Conservation (phyloP, 92 coral and sea anemone species). For the Diadumene lineata region DNA sequence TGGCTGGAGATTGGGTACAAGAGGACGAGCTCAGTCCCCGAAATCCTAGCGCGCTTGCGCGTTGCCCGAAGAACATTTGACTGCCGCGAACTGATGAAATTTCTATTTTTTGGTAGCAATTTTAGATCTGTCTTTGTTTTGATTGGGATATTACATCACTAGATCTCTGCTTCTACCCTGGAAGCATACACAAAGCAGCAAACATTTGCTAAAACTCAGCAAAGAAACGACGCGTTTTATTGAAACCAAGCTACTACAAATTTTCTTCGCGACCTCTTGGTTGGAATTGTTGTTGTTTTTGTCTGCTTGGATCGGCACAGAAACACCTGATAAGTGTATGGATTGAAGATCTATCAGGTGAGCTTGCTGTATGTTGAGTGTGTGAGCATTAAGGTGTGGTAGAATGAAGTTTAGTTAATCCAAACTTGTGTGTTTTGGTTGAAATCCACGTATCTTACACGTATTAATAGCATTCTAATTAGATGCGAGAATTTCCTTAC, state of each 20-base stretch:
- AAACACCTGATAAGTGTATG: conserved; percentile 3
- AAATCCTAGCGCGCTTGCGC: conserved; percentile 18
- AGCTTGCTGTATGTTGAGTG: not conserved
- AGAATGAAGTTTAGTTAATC: not conserved
- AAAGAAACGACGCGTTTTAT: not conserved
- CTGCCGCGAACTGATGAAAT: conserved; percentile 39
- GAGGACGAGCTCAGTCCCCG: conserved; percentile 23
- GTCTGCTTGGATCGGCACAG: not conserved
- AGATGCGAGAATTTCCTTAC: too few relatives aligned
- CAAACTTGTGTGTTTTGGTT: not conserved
- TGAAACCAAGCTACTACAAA: not conserved
- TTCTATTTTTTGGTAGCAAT: not conserved
- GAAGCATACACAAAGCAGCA: not conserved
- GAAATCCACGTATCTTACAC: conserved; percentile 1
- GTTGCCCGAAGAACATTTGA: conserved; percentile 13
- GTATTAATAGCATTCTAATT: not conserved
- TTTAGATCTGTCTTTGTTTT: conserved; percentile 37
- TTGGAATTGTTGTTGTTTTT: not conserved
- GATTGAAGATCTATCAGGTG: conserved; percentile 11
- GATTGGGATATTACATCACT: conserved; percentile 41
- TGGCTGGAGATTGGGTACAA: conserved; percentile 38
- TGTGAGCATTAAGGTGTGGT: conserved; percentile 26
- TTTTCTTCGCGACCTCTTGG: not conserved
- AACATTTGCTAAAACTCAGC: not conserved
- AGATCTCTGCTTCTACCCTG: conserved; percentile 1